phyloP scores from a whole-genome alignment of 2,888 invertebrate genomes.

The Drosophila meridiana region DNA sequence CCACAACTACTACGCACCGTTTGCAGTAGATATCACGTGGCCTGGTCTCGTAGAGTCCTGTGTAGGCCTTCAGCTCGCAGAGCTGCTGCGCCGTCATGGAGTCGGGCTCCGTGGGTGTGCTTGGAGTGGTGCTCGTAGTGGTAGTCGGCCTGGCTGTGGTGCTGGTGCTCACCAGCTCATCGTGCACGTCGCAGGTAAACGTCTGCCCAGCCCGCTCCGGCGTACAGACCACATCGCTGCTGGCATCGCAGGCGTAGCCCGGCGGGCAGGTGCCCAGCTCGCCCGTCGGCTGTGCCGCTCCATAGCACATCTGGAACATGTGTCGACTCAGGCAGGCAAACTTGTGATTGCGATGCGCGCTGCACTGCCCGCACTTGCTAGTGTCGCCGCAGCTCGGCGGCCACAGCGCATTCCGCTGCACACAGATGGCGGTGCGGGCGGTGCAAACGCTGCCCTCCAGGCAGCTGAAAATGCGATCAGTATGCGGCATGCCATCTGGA shows the following conservation, averaged over 20 bases:
- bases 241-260: slow-evolving; percentile 75
- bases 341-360: slow-evolving; percentile 77
- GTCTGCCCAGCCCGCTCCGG: slow-evolving; percentile 13
- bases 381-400: slow-evolving; percentile 82
- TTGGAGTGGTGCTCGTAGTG: background rate
- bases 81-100: slow-evolving; percentile 62
- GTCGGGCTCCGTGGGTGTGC: background rate
- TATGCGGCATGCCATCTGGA: slow-evolving; percentile 69
- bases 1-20: slow-evolving; percentile 55
- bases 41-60: slow-evolving; percentile 73
- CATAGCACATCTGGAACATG: slow-evolving; percentile 82
- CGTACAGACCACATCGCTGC: slow-evolving; percentile 73
- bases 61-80: slow-evolving; percentile 49
- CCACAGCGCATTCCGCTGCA: slow-evolving; percentile 69
- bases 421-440: slow-evolving; percentile 74
- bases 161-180: slow-evolving; percentile 43
- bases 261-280: slow-evolving; percentile 74
- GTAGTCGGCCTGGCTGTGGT: slow-evolving; percentile 13
- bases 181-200: slow-evolving; percentile 76
- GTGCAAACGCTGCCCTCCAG: slow-evolving; percentile 80
- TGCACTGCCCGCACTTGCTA: slow-evolving; percentile 80
- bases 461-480: slow-evolving; percentile 72
- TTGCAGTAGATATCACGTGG: slow-evolving; percentile 76
- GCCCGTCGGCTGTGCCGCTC: slow-evolving; percentile 73
- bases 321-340: slow-evolving; percentile 80